Evolutionary conservation across 2,797 vertebrate genomes (phyloP).

Genomic region (Coreius guichenoti): DNA sequence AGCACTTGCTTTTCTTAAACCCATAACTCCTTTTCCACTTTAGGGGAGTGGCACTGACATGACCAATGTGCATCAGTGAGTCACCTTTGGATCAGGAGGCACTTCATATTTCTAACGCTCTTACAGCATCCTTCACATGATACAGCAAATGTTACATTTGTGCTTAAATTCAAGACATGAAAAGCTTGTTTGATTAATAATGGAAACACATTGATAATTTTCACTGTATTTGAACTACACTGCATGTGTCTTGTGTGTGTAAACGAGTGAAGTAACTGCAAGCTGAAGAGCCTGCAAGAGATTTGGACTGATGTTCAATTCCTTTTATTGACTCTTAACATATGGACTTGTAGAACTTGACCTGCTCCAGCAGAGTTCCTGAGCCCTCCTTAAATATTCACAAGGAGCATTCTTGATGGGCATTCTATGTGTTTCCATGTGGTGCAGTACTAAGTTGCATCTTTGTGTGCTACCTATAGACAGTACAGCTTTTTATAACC

Average conservation of each 20-base stretch:
- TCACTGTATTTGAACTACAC: constrained; percentile 4
- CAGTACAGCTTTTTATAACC: too few species aligned
- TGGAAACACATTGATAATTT: constrained; percentile 33
- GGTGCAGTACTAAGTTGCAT: background rate
- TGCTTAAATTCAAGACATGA: constrained; percentile 28
- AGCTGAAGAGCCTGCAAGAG: background rate
- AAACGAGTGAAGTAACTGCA: background rate
- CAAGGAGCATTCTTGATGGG: background rate
- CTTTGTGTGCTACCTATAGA: background rate
- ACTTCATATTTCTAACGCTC: background rate
- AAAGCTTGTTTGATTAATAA: constrained; percentile 55
- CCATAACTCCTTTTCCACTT: constrained; percentile 25
- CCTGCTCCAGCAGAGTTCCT: constrained; percentile 27
- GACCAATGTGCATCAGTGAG: background rate
- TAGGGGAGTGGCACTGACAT: background rate
- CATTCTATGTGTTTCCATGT: too few species aligned
- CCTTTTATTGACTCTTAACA: constrained; percentile 35
- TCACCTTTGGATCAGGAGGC: constrained; percentile 4
- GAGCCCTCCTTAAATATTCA: constrained; percentile 39
- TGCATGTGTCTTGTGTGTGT: background rate
- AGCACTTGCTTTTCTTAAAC: constrained; percentile 18
- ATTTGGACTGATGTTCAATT: background rate
- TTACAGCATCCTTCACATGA: background rate
- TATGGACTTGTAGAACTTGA: constrained; percentile 15
- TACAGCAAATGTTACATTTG: background rate